These are phyloP conservation scores for Rhabdophis nuchalis DNA, from an alignment of 2,797 vertebrate genomes.

Conservation along the genomic window DNA sequence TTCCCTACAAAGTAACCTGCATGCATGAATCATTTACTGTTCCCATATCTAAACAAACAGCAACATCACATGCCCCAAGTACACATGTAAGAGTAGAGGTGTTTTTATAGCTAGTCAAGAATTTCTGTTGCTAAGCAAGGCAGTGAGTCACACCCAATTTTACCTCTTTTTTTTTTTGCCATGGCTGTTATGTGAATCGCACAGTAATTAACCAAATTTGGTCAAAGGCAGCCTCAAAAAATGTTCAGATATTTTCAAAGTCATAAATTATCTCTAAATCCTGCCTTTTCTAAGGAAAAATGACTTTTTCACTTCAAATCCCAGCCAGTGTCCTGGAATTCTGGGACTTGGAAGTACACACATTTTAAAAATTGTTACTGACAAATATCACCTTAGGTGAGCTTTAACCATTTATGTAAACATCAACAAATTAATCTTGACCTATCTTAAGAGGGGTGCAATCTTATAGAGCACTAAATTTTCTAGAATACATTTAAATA, in stretches of 20 bases:
- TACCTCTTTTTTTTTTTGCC: neutral
- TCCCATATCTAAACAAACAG: neutral
- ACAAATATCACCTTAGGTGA: neutral
- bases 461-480: neutral
- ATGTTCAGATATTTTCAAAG: accelerated
- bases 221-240: neutral
- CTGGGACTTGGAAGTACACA: neutral
- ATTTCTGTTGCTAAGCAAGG: neutral
- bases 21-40: neutral
- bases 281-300: neutral
- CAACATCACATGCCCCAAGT: neutral
- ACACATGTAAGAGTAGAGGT: neutral
- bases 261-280: neutral
- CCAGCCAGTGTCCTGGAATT: neutral
- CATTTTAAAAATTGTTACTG: neutral
- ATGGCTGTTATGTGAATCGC: neutral
- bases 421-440: neutral
- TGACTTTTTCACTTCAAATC: neutral
- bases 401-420: neutral
- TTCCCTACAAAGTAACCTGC: neutral
- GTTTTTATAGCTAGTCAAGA: neutral
- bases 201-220: neutral
- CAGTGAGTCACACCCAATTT: neutral
- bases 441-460: neutral
- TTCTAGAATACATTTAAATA: neutral